A percentile compares a stretch with the other conserved stretches of the same genome.
These are phyloP conservation scores for Chrosomus eos DNA, from an alignment of 2,797 vertebrate species.

Conservation along the genomic window DNA sequence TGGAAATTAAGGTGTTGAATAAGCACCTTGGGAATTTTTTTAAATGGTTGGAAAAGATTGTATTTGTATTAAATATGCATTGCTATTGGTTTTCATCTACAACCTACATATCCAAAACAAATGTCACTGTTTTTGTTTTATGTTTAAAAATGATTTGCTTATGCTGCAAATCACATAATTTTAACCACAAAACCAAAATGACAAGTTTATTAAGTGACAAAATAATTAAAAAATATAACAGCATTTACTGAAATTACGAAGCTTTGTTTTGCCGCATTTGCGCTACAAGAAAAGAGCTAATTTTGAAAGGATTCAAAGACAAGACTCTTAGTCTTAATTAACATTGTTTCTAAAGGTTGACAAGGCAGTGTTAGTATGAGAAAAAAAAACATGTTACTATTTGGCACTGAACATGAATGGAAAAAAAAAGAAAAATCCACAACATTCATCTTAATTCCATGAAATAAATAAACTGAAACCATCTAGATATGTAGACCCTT, in stretches of 20 bases:
- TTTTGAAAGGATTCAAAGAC: not conserved
- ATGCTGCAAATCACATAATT: not conserved
- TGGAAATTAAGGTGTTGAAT: constrained; percentile 20
- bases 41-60: constrained; percentile 18
- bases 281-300: not conserved
- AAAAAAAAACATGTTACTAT: constrained; percentile 58
- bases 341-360: constrained; percentile 76
- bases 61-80: not conserved
- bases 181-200: not conserved
- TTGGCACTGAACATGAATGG: not conserved
- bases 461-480: not conserved
- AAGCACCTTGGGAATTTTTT: not conserved
- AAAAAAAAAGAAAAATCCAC: not conserved
- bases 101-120: not conserved
- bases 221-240: not conserved
- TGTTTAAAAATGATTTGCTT: not conserved
- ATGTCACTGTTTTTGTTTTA: not conserved
- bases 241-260: not conserved
- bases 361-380: constrained; percentile 66
- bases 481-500: not conserved
- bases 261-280: constrained; percentile 5
- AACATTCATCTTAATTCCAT: not conserved
- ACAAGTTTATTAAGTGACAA: not conserved
- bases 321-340: constrained; percentile 72
- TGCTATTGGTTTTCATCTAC: not conserved